A percentile compares a stretch with the other conserved stretches of the same genome.
Conservation (phyloP, 2,797 vertebrate genomes). For the Masticophis lateralis region DNA sequence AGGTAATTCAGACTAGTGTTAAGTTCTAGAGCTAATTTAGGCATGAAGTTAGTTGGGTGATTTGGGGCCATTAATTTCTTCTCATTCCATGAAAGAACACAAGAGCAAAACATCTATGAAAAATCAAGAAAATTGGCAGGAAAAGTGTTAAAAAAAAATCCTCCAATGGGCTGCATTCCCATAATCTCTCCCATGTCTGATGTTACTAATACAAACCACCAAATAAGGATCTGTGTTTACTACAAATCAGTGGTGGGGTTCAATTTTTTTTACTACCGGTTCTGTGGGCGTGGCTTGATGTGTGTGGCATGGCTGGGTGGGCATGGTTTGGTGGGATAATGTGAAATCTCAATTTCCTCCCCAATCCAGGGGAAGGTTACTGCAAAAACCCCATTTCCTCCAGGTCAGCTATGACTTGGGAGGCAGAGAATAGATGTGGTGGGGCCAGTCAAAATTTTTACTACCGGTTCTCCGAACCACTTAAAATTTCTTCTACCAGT, state of each 20-base stretch:
- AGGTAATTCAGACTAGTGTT: neutral
- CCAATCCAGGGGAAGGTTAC: too few species aligned
- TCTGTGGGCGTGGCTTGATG: too few species aligned
- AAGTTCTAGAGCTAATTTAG: neutral
- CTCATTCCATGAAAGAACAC: neutral
- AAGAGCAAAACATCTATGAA: neutral
- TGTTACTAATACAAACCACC: neutral
- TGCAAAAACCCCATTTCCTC: too few species aligned
- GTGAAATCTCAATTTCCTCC: too few species aligned
- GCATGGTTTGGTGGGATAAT: too few species aligned
- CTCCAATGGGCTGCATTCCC: neutral
- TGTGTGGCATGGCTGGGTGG: too few species aligned
- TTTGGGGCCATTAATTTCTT: neutral
- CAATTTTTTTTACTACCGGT: too few species aligned
- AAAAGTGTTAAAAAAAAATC: neutral
- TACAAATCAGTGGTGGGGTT: neutral
- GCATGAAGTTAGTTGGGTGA: neutral
- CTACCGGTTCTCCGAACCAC: too few species aligned
- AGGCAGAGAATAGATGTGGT: too few species aligned
- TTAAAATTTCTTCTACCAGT: too few species aligned
- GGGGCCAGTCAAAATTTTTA: too few species aligned
- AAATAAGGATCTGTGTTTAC: neutral
- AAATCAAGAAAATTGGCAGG: neutral
- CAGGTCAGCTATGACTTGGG: too few species aligned
- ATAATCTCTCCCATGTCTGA: neutral